Base-by-base conservation (phyloP, 1,140 invertebrate species). In the Meteorus sp. region DNA sequence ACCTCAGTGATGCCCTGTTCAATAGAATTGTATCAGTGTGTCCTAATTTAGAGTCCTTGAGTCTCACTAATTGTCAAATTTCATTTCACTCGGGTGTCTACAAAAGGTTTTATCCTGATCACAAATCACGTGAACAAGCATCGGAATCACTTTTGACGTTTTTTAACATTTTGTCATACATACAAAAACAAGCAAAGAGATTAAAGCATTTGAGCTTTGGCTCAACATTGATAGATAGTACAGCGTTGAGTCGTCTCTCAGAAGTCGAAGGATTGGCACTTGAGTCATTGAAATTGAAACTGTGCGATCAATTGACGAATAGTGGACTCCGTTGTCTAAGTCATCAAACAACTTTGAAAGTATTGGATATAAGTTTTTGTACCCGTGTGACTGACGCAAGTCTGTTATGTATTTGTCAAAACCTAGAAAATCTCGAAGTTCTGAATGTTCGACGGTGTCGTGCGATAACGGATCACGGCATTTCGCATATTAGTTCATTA, bases 141-240 rank as follows among this genome's bases (percentile, higher is more conserved):
- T 88, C 84, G 17, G 83, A 88, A 68, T 85, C 84, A 60, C 84
- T 90, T 7, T 71, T 91, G 8, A 90, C 88, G 27, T 90, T 89
- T 68, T 79, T 83, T 43, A 87, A 87, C 68, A 78, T 89, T 19
- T 65, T 85, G 23, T 76, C 82, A 44, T 85, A 84, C 64, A 72
- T 90, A 35, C 69, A 74, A 47, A 69, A 75, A n/a, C 83, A 84
- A 65, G 79, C 81, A 1, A 69, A 72, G 11, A 74, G 73, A 15
- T 73, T 91, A 2, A 87, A 83, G 63, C 74, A 78, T 11, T 65
- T 91, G 15, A 78, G 85, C 59, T 85, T 91, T 60, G 85, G 85
- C 45, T 81, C 83, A 51, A 90, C 88, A 20, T 72, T 86, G 0
- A 85, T 90, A 39, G 84, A 86, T 72, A 85, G 86, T 43, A 72